phyloP scores from a whole-genome alignment of 1,140 invertebrate species.

The Drosophila seguyi region DNA sequence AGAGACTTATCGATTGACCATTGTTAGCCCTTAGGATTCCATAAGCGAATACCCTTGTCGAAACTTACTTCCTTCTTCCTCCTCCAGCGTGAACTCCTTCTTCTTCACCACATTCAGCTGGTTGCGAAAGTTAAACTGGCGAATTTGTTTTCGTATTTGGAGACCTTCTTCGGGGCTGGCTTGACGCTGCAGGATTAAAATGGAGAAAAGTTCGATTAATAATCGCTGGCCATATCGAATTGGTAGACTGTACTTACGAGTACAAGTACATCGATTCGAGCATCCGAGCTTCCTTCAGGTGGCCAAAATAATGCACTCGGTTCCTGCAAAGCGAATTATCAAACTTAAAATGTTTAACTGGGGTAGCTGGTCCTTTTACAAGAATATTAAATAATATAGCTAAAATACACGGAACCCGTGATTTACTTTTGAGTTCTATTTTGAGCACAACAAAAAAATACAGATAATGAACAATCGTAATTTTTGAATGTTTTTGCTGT shows the following conservation, averaged over 20 bases:
- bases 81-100: slow-evolving; percentile 99
- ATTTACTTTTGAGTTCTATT: too few relatives aligned
- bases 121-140: slow-evolving; percentile 99
- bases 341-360: too few relatives aligned
- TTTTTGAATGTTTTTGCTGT: too few relatives aligned
- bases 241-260: slow-evolving; percentile 91
- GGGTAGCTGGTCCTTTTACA: too few relatives aligned
- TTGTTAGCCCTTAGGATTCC: neutral
- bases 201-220: slow-evolving; percentile 11
- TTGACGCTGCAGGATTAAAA: slow-evolving; percentile 91
- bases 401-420: too few relatives aligned
- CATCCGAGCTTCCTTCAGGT: too few relatives aligned
- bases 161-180: slow-evolving; percentile 99
- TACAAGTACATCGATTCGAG: too few relatives aligned
- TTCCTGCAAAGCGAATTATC: too few relatives aligned
- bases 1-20: neutral
- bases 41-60: neutral
- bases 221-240: neutral
- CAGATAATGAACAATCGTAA: too few relatives aligned
- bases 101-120: slow-evolving; percentile 99
- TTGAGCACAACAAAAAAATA: too few relatives aligned
- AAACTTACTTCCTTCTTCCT: slow-evolving; percentile 96
- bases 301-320: too few relatives aligned
- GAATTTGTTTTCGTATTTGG: slow-evolving; percentile 99
- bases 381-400: too few relatives aligned